A percentile compares a stretch with the other conserved stretches of the same genome.
These are phyloP conservation scores for Ceratina japonica DNA, from an alignment of 1,140 invertebrate genomes.

Conservation along the genomic window DNA sequence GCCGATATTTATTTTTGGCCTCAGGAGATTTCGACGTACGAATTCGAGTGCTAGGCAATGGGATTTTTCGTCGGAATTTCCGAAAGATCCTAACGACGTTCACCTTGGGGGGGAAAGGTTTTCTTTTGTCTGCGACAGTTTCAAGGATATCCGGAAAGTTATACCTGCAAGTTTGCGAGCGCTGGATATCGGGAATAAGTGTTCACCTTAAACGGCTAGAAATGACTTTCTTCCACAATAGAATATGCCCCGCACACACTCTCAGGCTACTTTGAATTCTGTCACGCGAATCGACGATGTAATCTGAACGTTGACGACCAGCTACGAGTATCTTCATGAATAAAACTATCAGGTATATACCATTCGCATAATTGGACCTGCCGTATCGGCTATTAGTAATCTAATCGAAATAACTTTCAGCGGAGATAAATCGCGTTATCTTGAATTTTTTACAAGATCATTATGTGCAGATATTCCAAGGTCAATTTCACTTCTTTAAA, in stretches of 20 bases:
- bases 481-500: background rate
- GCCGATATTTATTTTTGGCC: too few relatives aligned
- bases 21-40: too few relatives aligned
- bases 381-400: background rate
- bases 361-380: background rate
- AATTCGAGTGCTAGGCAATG: background rate
- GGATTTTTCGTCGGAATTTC: background rate
- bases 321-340: background rate
- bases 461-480: background rate
- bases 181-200: constrained; percentile 15
- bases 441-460: background rate
- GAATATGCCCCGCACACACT: background rate
- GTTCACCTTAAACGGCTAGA: constrained; percentile 12
- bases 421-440: background rate
- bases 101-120: constrained; percentile 18
- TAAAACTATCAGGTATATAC: background rate
- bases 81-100: background rate
- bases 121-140: constrained; percentile 24
- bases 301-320: background rate
- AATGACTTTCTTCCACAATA: constrained; percentile 9
- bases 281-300: constrained; percentile 2
- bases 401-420: background rate
- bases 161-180: constrained; percentile 9
- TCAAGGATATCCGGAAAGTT: constrained; percentile 12
- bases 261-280: constrained; percentile 11